Evolutionary conservation across 2,888 invertebrate species (phyloP).

Genomic region (Macrosoma leucophasiata): DNA sequence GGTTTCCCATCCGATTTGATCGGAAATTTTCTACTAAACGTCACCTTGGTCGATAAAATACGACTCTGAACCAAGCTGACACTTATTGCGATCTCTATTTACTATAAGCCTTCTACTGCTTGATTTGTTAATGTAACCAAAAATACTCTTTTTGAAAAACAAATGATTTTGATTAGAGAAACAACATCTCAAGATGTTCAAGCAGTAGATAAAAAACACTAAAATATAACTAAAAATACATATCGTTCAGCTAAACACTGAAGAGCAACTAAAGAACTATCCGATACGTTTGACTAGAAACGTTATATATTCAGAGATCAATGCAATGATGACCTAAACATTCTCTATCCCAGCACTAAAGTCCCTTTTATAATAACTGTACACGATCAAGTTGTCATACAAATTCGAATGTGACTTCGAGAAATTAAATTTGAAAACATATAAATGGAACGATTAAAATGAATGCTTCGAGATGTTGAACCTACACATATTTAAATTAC

Average conservation of each 20-base stretch:
- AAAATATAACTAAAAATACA: conserved; percentile 37
- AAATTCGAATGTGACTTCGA: too few relatives aligned
- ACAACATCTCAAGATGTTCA: conserved; percentile 23
- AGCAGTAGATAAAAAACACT: conserved; percentile 30
- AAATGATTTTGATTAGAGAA: conserved; percentile 4
- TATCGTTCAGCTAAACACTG: conserved; percentile 32
- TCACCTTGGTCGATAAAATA: too few relatives aligned
- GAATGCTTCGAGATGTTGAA: too few relatives aligned
- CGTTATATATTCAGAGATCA: conserved; percentile 62
- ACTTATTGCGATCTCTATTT: background rate
- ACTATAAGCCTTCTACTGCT: conserved; percentile 3
- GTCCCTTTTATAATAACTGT: conserved; percentile 24
- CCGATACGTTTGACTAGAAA: conserved; percentile 65
- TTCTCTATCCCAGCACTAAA: conserved; percentile 21
- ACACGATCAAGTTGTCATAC: too few relatives aligned
- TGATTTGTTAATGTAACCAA: background rate
- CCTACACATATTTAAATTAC: too few relatives aligned
- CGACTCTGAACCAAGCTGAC: too few relatives aligned
- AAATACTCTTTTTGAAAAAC: conserved; percentile 5
- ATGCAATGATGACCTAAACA: conserved; percentile 21
- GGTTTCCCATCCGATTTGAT: too few relatives aligned
- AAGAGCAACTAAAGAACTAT: conserved; percentile 46
- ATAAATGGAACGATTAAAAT: too few relatives aligned
- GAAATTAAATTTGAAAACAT: too few relatives aligned
- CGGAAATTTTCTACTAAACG: too few relatives aligned